Evolutionary conservation across 1,140 invertebrate species (phyloP).

Genomic region (Leptoteleia sp.): DNA sequence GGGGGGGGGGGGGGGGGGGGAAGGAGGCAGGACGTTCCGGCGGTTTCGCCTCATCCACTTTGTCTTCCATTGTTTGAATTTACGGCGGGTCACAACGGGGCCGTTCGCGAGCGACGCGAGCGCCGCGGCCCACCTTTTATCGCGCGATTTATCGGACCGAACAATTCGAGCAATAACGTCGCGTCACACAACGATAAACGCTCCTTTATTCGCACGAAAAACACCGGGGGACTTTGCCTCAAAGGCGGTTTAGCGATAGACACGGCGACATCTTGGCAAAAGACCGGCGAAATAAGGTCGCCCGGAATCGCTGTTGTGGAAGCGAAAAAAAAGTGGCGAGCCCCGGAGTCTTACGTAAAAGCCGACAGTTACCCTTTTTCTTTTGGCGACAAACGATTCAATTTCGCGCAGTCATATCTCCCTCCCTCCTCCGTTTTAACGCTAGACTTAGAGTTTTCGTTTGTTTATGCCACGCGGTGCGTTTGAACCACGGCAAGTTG

Average conservation of each 20-base stretch:
- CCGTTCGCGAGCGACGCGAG: no score
- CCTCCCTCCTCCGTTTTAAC: no score
- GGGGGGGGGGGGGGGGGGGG: no score
- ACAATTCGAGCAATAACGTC: constrained; percentile 16
- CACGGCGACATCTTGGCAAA: constrained; percentile 1
- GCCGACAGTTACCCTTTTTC: no score
- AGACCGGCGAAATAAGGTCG: constrained; percentile 33
- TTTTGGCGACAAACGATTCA: no score
- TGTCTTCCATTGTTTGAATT: constrained; percentile 32
- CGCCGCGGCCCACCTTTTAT: no score
- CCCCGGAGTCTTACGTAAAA: no score
- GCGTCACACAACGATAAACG: constrained; percentile 3
- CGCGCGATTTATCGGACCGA: constrained; percentile 2
- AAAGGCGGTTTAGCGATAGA: constrained; percentile 17
- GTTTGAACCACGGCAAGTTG: no score
- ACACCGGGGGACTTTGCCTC: constrained; percentile 24
- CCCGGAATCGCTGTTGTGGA: constrained; percentile 20
- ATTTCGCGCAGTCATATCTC: no score
- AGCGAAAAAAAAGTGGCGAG: constrained; percentile 20
- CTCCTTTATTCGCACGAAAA: constrained; percentile 22
- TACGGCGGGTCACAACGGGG: constrained; percentile 14
- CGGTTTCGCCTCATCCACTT: constrained; percentile 16
- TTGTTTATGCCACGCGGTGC: no score
- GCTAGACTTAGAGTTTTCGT: no score
- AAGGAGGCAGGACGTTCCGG: constrained; percentile 12